Conservation (phyloP, 2,888 invertebrate genomes). For the Hypselothyrea guttata region DNA sequence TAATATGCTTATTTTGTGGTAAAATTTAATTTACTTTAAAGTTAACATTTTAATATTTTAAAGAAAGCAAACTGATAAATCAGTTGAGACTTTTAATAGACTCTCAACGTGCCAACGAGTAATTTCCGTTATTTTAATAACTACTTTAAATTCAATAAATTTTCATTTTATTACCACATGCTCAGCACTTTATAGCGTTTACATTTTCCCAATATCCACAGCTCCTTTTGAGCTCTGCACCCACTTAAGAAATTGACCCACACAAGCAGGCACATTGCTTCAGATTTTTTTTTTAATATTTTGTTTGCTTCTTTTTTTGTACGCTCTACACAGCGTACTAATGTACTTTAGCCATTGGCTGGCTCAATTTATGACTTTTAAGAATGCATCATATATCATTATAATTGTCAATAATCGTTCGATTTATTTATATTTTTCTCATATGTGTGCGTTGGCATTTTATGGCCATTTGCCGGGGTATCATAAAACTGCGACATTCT, state of each 20-base stretch:
- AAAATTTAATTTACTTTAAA: too few species aligned
- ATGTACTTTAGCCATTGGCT: constrained; percentile 36
- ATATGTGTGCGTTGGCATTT: constrained; percentile 70
- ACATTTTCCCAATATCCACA: constrained; percentile 31
- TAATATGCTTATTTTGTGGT: too few species aligned
- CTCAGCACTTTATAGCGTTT: constrained; percentile 4
- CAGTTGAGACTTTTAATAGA: neutral
- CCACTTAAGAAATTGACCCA: constrained; percentile 47
- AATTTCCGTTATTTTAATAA: constrained; percentile 9
- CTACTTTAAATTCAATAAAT: constrained; percentile 52
- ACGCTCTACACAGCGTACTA: constrained; percentile 19
- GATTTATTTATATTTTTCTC: constrained; percentile 76
- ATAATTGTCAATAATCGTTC: constrained; percentile 78
- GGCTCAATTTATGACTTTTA: constrained; percentile 68
- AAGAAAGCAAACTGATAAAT: too few species aligned
- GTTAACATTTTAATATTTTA: too few species aligned
- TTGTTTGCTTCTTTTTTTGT: too few species aligned
- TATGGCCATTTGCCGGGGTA: constrained; percentile 69
- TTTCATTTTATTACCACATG: constrained; percentile 29
- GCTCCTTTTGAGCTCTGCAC: constrained; percentile 27
- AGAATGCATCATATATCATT: constrained; percentile 75
- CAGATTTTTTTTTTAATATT: constrained; percentile 34
- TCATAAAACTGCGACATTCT: constrained; percentile 74
- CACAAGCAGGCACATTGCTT: constrained; percentile 31
- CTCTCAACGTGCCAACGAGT: neutral